These are phyloP conservation scores for Lasiurus cinereus DNA, from an alignment of 2,113 vertebrate genomes.

Conservation along the genomic window DNA sequence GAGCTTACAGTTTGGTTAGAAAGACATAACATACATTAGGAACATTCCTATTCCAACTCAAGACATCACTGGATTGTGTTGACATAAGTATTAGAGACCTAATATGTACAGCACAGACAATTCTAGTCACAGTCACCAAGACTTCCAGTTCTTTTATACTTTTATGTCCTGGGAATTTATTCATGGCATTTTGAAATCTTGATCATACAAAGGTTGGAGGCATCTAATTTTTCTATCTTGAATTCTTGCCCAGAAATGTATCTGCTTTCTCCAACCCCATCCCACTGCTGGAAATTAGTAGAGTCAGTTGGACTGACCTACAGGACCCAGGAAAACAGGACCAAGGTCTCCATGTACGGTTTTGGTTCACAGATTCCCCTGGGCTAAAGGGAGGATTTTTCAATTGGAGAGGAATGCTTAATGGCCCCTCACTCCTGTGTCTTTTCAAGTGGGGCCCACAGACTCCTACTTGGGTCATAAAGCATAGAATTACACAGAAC, in stretches of 20 bases:
- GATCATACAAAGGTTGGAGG: constrained; percentile 50
- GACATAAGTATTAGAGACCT: neutral
- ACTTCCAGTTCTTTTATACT: constrained; percentile 18
- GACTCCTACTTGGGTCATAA: neutral
- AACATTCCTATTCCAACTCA: neutral
- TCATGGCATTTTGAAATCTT: constrained; percentile 68
- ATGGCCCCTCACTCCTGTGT: neutral
- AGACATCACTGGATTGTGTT: neutral
- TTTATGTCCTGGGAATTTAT: constrained; percentile 41
- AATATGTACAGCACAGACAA: neutral
- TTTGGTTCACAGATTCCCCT: neutral
- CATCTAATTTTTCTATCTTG: constrained; percentile 54
- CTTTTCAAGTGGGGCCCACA: neutral
- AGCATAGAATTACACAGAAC: neutral
- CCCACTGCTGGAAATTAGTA: neutral
- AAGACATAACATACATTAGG: neutral
- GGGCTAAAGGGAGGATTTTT: neutral
- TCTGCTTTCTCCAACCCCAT: neutral
- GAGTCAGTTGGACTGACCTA: neutral
- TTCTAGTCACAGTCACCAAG: neutral
- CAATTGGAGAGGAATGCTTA: neutral
- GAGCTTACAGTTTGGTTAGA: neutral
- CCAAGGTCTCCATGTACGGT: neutral
- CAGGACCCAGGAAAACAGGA: neutral
- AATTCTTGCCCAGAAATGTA: constrained; percentile 64